Base-by-base conservation (phyloP, 2,797 vertebrate genomes). In the Bradypus variegatus region DNA sequence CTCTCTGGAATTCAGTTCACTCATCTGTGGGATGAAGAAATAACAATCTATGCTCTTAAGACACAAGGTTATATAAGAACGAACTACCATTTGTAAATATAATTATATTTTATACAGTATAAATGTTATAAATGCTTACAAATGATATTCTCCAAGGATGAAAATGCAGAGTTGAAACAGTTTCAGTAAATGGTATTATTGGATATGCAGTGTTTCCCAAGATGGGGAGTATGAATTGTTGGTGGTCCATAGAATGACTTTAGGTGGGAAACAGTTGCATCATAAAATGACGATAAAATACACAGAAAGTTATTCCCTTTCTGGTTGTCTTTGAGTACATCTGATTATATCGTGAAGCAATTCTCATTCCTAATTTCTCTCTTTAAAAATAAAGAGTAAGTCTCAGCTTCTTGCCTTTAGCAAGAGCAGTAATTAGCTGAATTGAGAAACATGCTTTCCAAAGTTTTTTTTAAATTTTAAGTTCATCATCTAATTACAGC, bases 1-100 rank as follows among this genome's bases (percentile, higher is more conserved):
- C 58, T 86, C 48, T 89, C 58, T 81, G 67, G 73, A 93, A 89
- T 58, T 86, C 77, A 65, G 73, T 72, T 77, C 69, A 33, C 91
- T 75, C 75, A 79, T 75, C 65, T 18, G 41, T 50, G 53, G 29
- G 31, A 65, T 86, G 77, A 65, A 25, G 27, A 84, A 80, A 75
- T 58, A 81, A 75, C 72, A 77, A 45, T 48, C 79, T 6, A n/a
- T 60, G 58, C 31, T 84, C 48, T 70, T 73, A 81, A 91, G 29
- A 87, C 70, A 83, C 33, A 67, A 55, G 76, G 12, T 80, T 75
- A 87, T 69, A 60, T 69, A 70, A 93, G n/a, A 93, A 41, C 18
- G 19, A 78, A 45, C 41, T 21, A 23, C 55, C 5, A 48, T 36
- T 75, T 81, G 55, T 73, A 45, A 81, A 77, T 55, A 16, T 55